Base-by-base conservation (phyloP, 2,888 invertebrate species). In the Lycocerus yunnanus region DNA sequence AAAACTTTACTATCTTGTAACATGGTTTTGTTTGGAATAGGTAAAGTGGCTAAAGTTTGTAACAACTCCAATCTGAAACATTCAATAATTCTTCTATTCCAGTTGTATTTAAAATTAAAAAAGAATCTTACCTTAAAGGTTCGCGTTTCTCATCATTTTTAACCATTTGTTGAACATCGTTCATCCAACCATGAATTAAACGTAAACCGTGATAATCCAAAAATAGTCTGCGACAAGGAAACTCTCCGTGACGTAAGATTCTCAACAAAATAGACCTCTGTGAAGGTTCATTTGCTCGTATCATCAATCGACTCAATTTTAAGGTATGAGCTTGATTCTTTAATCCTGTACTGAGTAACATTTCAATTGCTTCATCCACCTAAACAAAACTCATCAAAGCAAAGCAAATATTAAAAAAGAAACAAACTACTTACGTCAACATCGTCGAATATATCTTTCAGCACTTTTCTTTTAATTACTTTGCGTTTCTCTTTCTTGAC, bases 1-100 rank as follows among this genome's bases (percentile, higher is more conserved):
- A 96, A 90, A 79, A 99, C 94, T 83, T 97, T 95, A 82, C 96
- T 97, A 84, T 98, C 98, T 83, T 95, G 94, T 9, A 99, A 89
- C 90, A 97, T 93, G 0, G 96, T 97, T 88, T 95, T 97, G 87
- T 98, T 97, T 2, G 95, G 93, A 78, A 99, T 96, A 10, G 98
- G 98, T 78, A 99, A 89, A 16, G 93, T 91, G 78, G 93, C 93
- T 73, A 99, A 88, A 0, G 96, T 95, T 83, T 93, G 92, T 20
- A 98, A 88, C 84, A 94, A 89, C 82, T 93, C 92, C 78, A 91
- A 90, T 87, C 95, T 95, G 86, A 68, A 81, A 81, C 71, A 78
- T 43, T n/a, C n/a, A n/a, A n/a, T 8, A n/a, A 1, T 6, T 43
- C 5, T 43, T 43, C n/a, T n/a, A n/a, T n/a, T n/a, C 6, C 1